Evolutionary conservation across 1,140 invertebrate species (phyloP).

Genomic region (Varroa destructor): DNA sequence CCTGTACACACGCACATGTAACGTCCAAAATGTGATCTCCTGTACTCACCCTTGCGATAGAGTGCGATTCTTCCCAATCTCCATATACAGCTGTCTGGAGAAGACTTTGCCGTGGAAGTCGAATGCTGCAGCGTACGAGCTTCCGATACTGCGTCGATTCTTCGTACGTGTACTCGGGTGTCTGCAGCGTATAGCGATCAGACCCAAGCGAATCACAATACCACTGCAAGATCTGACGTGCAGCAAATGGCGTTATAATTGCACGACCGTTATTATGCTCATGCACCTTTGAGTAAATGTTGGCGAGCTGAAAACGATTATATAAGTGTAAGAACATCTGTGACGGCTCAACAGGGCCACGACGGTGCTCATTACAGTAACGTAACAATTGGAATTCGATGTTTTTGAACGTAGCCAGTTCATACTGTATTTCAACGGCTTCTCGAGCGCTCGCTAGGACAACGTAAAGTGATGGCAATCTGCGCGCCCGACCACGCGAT

Average conservation of each 20-base stretch:
- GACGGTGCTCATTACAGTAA: constrained; percentile 1
- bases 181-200: constrained; percentile 19
- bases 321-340: constrained; percentile 21
- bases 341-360: constrained; percentile 7
- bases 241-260: constrained; percentile 16
- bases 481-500: constrained; percentile 54
- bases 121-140: constrained; percentile 12
- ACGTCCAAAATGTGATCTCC: too few relatives aligned
- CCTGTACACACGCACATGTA: too few relatives aligned
- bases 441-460: constrained; percentile 5
- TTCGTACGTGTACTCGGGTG: constrained; percentile 14
- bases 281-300: constrained; percentile 21
- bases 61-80: constrained; percentile 6
- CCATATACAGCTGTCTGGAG: constrained; percentile 5
- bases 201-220: constrained; percentile 23
- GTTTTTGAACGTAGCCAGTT: constrained; percentile 8
- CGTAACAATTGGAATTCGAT: constrained; percentile 14
- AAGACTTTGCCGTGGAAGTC: constrained; percentile 5
- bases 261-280: constrained; percentile 4
- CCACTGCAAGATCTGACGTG: constrained; percentile 25
- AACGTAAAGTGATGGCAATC: constrained; percentile 45
- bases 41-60: background rate
- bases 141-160: background rate
- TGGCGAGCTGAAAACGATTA: constrained; percentile 18
- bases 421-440: constrained; percentile 1